Conservation (phyloP, 2,888 invertebrate species). For the Brachypalpus laphriformis region DNA sequence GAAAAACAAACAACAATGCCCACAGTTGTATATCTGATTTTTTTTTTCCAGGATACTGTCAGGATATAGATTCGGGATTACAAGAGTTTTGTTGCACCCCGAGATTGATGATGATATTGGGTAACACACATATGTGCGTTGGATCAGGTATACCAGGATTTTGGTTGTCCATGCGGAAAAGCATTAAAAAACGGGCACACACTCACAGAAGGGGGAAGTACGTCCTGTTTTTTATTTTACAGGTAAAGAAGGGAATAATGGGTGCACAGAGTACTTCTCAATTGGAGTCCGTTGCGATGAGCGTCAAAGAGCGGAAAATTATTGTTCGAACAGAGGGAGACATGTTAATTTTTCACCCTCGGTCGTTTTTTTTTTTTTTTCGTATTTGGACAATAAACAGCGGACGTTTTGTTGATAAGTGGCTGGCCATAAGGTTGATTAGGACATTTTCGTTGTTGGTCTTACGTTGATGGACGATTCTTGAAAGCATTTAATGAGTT, state of each 20-base stretch:
- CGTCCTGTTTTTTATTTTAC: conserved; percentile 12
- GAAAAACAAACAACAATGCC: conserved; percentile 36
- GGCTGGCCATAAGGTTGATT: conserved; percentile 70
- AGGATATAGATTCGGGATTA: conserved; percentile 2
- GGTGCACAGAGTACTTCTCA: conserved; percentile 34
- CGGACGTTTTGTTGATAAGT: conserved; percentile 65
- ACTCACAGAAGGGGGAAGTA: background rate
- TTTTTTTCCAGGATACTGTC: conserved; percentile 19
- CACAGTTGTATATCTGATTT: conserved; percentile 38
- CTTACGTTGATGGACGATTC: conserved; percentile 22
- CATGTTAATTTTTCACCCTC: conserved; percentile 71
- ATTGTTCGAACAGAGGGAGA: conserved; percentile 13
- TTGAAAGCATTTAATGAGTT: conserved; percentile 58
- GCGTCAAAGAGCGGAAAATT: conserved; percentile 73
- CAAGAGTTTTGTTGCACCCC: conserved; percentile 2
- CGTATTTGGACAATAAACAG: conserved; percentile 43
- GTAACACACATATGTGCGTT: conserved; percentile 56
- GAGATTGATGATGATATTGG: conserved; percentile 46
- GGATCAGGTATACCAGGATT: conserved; percentile 73
- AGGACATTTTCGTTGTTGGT: conserved; percentile 22
- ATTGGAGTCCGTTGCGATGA: conserved; percentile 42
- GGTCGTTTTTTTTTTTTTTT: conserved; percentile 20
- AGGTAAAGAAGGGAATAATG: conserved; percentile 44
- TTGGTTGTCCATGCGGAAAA: conserved; percentile 72
- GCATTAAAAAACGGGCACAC: conserved; percentile 21